A percentile compares a stretch with the other conserved stretches of the same genome.
Conservation (phyloP, 2,113 vertebrate genomes). For the Strigops habroptila region DNA sequence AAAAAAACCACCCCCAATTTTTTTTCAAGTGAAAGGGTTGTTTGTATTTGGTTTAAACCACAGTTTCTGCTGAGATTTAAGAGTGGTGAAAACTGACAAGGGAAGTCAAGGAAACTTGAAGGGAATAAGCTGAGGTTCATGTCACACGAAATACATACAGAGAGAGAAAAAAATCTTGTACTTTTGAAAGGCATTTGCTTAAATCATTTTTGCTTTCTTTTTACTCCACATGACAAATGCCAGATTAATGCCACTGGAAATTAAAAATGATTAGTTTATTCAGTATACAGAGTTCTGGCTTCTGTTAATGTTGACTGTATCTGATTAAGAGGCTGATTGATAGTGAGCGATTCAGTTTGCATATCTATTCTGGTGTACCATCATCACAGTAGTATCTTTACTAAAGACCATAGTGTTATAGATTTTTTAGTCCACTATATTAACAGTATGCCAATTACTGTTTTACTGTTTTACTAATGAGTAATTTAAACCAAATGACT, state of each 20-base stretch:
- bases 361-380: neutral
- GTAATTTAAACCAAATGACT: neutral
- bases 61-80: conserved; percentile 30
- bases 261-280: conserved; percentile 17
- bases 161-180: neutral
- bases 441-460: neutral
- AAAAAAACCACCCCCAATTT: no score
- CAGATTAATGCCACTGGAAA: conserved; percentile 23
- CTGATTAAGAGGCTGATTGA: neutral
- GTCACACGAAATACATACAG: neutral
- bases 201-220: neutral
- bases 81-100: conserved; percentile 40
- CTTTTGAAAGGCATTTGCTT: conserved; percentile 16
- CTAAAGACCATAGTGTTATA: neutral
- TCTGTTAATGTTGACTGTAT: neutral
- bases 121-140: neutral
- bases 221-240: neutral
- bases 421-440: neutral
- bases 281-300: neutral
- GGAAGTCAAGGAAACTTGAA: no score
- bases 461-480: no score
- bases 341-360: neutral
- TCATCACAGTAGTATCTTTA: neutral
- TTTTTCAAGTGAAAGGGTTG: neutral
- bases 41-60: neutral